Base-by-base conservation (phyloP, 2,888 invertebrate genomes). In the Notodonta dromedarius region DNA sequence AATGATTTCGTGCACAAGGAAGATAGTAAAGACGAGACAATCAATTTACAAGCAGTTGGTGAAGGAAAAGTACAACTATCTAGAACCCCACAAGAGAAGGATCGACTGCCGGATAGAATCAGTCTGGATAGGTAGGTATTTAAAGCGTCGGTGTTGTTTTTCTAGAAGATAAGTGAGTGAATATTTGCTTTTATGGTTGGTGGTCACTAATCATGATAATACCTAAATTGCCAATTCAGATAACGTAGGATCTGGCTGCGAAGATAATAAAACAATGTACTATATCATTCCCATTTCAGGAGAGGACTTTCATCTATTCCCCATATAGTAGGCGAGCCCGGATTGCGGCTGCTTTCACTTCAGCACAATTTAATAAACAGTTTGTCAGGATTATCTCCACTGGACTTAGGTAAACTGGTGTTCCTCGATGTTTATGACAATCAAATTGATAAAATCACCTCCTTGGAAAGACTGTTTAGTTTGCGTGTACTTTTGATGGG, bases 381-480 rank as follows among this genome's bases (percentile, higher is more conserved):
- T 79, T 94, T 98, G 71, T 95, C 96, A 65, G 96, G 96, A 59
- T 79, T 95, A 61, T 86, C 86, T 40, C 82, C 91, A 24, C 82
- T 94, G 32, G 94, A 94, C 71, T 94, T 97, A 71, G 95, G 95
- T 24, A 96, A 96, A 87, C 94, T 99, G 63, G 98, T 98, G 16
- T 98, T 98, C 86, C 95, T 99, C 63, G 98, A 99, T 90, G 94
- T 99, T 62, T 99, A 98, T 84, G 98, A 98, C 89, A 99, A 99
- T 90, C 98, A 98, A 88, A 96, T 99, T 67, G 98, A 98, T 72
- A 96, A 96, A 82, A 96, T 98, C 66, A 95, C 95, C 61, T 96
- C 96, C 61, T 93, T 99, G 64, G 96, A 96, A 74, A 95, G 96
- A 59, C 93, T 98, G 57, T 95, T 96, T 67, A 97, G 96, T 78